Evolutionary conservation across 2,113 vertebrate genomes (phyloP).

Genomic region (Cavia aperea): DNA sequence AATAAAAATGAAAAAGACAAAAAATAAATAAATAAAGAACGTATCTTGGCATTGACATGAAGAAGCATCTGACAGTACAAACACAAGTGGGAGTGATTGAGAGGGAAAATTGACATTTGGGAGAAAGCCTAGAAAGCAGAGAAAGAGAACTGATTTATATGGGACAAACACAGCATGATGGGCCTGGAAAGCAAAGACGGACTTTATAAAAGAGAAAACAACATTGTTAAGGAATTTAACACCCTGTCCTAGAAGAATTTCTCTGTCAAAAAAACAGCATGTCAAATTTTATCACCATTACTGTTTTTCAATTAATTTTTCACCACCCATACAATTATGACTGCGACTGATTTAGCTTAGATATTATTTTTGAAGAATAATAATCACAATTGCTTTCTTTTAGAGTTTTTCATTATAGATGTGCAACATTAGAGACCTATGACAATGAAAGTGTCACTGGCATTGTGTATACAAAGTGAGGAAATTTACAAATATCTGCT

Average conservation of each 20-base stretch:
- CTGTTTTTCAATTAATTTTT: neutral
- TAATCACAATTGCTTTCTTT: neutral
- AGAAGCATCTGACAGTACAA: slow-evolving; percentile 63
- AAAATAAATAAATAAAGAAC: neutral
- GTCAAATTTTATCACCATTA: neutral
- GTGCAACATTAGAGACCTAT: neutral
- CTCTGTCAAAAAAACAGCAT: slow-evolving; percentile 11
- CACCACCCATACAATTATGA: neutral
- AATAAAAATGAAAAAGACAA: no score
- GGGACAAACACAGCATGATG: neutral
- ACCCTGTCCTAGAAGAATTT: slow-evolving; percentile 14
- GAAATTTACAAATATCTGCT: neutral
- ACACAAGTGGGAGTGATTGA: slow-evolving; percentile 60
- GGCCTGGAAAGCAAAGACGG: slow-evolving; percentile 12
- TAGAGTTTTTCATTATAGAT: neutral
- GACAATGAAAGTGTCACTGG: neutral
- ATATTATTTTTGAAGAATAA: neutral
- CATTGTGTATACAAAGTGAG: neutral
- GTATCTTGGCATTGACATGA: slow-evolving; percentile 44
- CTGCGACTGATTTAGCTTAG: neutral
- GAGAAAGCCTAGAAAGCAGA: slow-evolving; percentile 62
- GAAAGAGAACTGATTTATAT: slow-evolving; percentile 15
- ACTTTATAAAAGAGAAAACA: slow-evolving; percentile 42
- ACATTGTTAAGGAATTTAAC: slow-evolving; percentile 21
- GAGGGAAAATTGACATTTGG: slow-evolving; percentile 62